phyloP scores from a whole-genome alignment of 1,140 invertebrate genomes.

The Helicorthomorpha holstii region DNA sequence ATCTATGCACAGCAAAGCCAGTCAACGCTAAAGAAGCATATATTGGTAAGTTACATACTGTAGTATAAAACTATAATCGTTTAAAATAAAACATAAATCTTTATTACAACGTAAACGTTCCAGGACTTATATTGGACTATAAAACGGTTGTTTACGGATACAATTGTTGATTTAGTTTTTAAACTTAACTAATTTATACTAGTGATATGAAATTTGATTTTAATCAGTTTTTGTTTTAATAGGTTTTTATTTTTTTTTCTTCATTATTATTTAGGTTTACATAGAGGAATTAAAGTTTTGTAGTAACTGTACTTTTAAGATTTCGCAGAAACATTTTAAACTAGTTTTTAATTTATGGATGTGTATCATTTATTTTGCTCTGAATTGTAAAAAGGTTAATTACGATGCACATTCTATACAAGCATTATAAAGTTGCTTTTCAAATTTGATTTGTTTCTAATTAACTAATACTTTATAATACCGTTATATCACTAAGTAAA shows the following conservation, averaged over 20 bases:
- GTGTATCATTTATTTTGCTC: not conserved
- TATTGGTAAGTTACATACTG: conserved; percentile 1
- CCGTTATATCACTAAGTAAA: not conserved
- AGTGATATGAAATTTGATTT: not conserved
- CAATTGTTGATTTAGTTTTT: not conserved
- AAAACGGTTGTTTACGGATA: not conserved
- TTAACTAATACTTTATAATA: not conserved
- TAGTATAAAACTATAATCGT: too few relatives aligned
- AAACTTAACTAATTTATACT: not conserved
- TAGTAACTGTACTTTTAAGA: not conserved
- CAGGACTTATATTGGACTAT: not conserved
- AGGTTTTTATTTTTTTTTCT: not conserved
- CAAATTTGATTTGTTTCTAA: not conserved
- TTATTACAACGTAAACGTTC: not conserved
- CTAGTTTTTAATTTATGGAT: not conserved
- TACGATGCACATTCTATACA: not conserved
- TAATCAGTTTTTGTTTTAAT: not conserved
- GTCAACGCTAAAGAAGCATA: not conserved
- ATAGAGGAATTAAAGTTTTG: not conserved
- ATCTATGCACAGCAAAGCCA: not conserved
- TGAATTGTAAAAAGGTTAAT: not conserved
- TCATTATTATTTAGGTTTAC: not conserved
- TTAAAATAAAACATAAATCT: not conserved
- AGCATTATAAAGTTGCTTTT: not conserved
- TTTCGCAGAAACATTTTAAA: not conserved